phyloP scores from a whole-genome alignment of 2,888 invertebrate species.

The Pimpla rufipes region DNA sequence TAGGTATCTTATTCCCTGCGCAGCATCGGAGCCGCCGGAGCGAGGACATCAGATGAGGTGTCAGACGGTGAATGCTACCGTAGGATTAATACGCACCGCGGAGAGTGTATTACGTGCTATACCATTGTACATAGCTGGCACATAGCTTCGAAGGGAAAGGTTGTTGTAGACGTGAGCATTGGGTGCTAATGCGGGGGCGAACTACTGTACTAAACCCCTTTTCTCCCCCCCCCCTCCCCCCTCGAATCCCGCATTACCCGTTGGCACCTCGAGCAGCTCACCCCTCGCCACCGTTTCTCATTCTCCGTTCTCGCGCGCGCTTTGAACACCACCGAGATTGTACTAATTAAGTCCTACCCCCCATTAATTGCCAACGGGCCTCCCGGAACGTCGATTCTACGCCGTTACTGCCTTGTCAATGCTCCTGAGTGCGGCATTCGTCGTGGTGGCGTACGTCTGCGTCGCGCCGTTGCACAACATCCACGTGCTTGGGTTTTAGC shows the following conservation, averaged over 20 bases:
- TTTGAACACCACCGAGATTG: conserved; percentile 64
- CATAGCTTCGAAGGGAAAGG: not conserved
- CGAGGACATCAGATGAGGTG: conserved; percentile 22
- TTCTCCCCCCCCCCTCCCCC: conserved; percentile 27
- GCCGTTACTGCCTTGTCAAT: conserved; percentile 27
- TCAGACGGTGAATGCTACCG: not conserved
- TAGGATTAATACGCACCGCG: not conserved
- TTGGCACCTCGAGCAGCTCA: conserved; percentile 2
- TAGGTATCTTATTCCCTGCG: conserved; percentile 48
- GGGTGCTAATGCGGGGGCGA: not conserved
- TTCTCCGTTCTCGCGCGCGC: conserved; percentile 2
- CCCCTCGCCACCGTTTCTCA: conserved; percentile 3
- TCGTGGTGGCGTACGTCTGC: not conserved
- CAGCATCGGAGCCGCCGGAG: conserved; percentile 28
- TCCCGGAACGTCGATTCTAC: conserved; percentile 18
- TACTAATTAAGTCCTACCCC: conserved; percentile 65
- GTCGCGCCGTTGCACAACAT: not conserved
- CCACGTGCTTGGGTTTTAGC: not conserved
- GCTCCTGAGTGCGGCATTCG: conserved; percentile 3
- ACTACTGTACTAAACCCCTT: conserved; percentile 26
- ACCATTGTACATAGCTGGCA: too few relatives aligned
- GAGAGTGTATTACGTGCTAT: not conserved
- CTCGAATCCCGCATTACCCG: conserved; percentile 13
- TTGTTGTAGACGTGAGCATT: not conserved
- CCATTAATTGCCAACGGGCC: conserved; percentile 62